Evolutionary conservation across 2,113 vertebrate species (phyloP).

Genomic region (Cygnus buccinator): DNA sequence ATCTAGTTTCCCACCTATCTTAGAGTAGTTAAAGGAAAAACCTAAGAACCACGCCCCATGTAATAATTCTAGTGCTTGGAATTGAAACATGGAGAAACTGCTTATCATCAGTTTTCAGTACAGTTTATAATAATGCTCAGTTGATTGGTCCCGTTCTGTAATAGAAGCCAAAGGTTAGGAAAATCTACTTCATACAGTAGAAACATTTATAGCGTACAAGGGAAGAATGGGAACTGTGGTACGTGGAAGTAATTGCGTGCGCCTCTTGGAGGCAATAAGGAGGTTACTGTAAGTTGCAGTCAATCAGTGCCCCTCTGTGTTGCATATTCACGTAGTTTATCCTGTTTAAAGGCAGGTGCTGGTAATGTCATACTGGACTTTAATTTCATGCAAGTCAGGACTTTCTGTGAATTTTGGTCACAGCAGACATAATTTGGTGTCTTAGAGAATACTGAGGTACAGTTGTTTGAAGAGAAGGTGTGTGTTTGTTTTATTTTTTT

Average conservation of each 20-base stretch:
- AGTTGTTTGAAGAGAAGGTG: background rate
- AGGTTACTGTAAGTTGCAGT: background rate
- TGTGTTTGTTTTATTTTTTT: background rate
- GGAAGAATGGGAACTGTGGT: background rate
- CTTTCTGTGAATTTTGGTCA: background rate
- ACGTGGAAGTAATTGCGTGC: background rate
- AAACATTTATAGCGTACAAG: background rate
- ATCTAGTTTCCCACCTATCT: background rate
- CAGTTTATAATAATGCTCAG: background rate
- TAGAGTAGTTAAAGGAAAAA: background rate
- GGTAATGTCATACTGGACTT: background rate
- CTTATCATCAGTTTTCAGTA: background rate
- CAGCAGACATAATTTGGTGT: background rate
- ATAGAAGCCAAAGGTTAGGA: background rate
- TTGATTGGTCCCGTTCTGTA: background rate
- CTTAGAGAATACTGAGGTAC: background rate
- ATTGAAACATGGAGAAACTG: background rate
- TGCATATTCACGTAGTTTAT: background rate
- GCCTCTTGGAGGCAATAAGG: background rate
- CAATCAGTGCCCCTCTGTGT: background rate
- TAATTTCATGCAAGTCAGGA: background rate
- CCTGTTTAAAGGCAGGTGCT: background rate
- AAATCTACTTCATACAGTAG: background rate
- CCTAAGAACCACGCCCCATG: accelerated
- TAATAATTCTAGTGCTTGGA: background rate